Evolutionary conservation across 1,140 invertebrate species (phyloP).

Genomic region (Dysdera silvatica): DNA sequence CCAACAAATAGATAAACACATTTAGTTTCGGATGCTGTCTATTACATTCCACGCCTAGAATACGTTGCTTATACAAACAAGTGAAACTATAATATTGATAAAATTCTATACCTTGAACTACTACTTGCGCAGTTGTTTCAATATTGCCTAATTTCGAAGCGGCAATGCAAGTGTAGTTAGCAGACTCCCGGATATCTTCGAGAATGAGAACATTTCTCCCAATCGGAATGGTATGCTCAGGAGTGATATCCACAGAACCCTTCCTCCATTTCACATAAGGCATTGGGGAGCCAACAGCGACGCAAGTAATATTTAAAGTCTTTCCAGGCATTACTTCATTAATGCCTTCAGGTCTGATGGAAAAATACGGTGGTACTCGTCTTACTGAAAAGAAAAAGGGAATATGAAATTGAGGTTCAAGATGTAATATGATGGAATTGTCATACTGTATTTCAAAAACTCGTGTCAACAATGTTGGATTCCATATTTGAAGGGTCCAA

Average conservation of each 20-base stretch:
- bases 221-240: constrained; percentile 46
- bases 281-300: constrained; percentile 96
- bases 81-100: constrained; percentile 2
- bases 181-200: constrained; percentile 80
- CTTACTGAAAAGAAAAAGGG: constrained; percentile 11
- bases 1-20: too few species aligned
- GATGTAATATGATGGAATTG: background rate
- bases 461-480: too few species aligned
- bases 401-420: background rate
- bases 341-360: constrained; percentile 70
- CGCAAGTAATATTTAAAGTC: constrained; percentile 86
- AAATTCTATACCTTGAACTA: constrained; percentile 60
- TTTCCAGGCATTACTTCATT: constrained; percentile 83
- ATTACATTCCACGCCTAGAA: too few species aligned
- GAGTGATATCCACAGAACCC: constrained; percentile 55
- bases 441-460: too few species aligned
- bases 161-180: constrained; percentile 90
- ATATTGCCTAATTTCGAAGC: constrained; percentile 87
- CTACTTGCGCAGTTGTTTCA: constrained; percentile 73
- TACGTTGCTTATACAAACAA: too few species aligned
- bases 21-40: too few species aligned
- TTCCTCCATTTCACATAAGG: constrained; percentile 93
- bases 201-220: constrained; percentile 72
- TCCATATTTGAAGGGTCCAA: too few species aligned
- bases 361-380: constrained; percentile 81